Percentiles rank a stretch among this genome's conserved stretches.
Conservation (phyloP, 2,797 vertebrate genomes). For the Morus bassanus region DNA sequence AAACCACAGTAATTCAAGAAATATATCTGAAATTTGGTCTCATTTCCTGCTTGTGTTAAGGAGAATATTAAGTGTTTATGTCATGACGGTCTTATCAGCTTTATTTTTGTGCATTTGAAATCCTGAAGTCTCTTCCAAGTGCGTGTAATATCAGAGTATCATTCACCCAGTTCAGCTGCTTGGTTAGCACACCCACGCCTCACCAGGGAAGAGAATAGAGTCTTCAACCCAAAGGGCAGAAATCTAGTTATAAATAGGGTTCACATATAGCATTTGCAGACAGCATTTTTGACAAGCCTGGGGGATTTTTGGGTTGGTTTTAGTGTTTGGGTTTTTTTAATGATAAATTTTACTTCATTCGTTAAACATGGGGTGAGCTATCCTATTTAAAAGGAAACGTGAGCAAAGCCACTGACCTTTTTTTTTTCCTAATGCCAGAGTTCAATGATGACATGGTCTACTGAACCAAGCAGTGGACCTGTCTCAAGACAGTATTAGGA, state of each 20-base stretch:
- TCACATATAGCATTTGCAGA: not conserved
- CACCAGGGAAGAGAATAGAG: not conserved
- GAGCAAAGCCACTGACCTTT: not conserved
- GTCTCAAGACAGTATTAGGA: not conserved
- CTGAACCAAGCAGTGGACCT: not conserved
- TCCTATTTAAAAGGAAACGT: not conserved
- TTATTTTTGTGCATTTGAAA: slow-evolving; percentile 13
- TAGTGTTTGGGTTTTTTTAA: too few relatives aligned
- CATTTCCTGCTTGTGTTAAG: not conserved
- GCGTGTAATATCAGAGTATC: not conserved
- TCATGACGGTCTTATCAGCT: not conserved
- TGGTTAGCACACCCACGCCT: not conserved
- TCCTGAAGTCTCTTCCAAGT: not conserved
- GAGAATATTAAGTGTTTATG: not conserved
- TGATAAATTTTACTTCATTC: not conserved
- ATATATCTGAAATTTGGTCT: slow-evolving; percentile 45
- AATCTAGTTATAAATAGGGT: not conserved
- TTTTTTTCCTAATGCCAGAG: too few relatives aligned
- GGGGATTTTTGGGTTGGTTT: too few relatives aligned
- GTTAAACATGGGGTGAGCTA: not conserved
- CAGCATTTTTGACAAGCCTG: not conserved
- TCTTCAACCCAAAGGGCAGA: not conserved
- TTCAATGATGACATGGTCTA: not conserved
- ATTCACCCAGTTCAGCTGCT: not conserved
- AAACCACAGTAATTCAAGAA: slow-evolving; percentile 43